Base-by-base conservation (phyloP, 2,113 vertebrate species). In the Pelusios castaneus region DNA sequence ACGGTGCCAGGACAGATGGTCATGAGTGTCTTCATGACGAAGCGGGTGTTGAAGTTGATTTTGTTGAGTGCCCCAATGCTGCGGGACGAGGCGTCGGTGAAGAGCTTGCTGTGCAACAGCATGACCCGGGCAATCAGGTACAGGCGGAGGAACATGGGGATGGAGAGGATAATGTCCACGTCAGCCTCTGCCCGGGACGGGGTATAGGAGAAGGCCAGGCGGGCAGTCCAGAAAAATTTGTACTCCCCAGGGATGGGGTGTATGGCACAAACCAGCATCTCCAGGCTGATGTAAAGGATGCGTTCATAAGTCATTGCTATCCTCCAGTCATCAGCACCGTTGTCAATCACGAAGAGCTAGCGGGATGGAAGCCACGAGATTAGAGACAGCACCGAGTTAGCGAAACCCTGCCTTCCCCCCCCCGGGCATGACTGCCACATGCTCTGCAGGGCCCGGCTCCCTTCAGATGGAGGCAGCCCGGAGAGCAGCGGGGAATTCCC, bases 21-120 rank as follows among this genome's bases (percentile, higher is more conserved):
- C 99, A 99, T 99, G 96, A 99, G 98, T 0, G 99, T 99, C 98
- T 99, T 99, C 99, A 99, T 99, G 96, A 99, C 99, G 0, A 99
- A 99, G 83, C 99, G 99, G 0, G 99, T 99, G 98, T 99, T 99
- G 98, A 99, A 99, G 98, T 99, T 99, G 96, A 99, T 99, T 98
- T 99, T 99, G 97, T 98, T 98, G 79, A 98, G 97, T 0, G 98
- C 98, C 7, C 98, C 98, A 1, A 98, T 98, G 95, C 98, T 97
- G 91, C 98, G 97, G 0, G 98, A 97, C 0, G 98, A 98, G 93
- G 98, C 97, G 0, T 98, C 98, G 0, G 99, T 99, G 98, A 99
- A 99, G 95, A 99, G 99, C 93, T 99, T 99, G 98, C 99, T 99
- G 97, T 99, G 99, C 82, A 99, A 98, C 60, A 99, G 98, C 99